These are phyloP conservation scores for Chaetorhynchus papuensis DNA, from an alignment of 2,113 vertebrate species.

Conservation along the genomic window DNA sequence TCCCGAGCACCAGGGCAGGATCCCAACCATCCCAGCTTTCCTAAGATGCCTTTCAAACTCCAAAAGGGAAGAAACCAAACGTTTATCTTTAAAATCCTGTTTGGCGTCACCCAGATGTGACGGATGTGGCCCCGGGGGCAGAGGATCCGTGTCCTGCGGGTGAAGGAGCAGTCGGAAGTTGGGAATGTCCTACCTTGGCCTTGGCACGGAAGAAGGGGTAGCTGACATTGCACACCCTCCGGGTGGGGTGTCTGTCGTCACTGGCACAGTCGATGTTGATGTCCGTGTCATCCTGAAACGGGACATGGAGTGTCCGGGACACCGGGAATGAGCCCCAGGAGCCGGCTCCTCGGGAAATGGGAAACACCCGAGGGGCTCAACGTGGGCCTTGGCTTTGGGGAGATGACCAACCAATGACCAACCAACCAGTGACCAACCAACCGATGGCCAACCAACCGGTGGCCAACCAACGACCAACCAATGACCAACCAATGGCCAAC, in stretches of 20 bases:
- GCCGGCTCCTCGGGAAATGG: neutral
- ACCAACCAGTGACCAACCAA: neutral
- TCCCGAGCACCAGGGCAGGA: neutral
- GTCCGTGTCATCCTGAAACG: constrained; percentile 82
- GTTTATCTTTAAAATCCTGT: neutral
- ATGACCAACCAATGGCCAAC: too few relatives aligned
- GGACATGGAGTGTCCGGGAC: fast-evolving
- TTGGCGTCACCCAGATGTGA: fast-evolving
- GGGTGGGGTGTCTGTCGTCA: constrained; percentile 70
- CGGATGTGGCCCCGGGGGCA: fast-evolving
- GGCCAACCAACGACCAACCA: neutral
- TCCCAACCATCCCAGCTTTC: neutral
- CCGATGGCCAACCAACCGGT: fast-evolving
- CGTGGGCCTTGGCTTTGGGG: neutral
- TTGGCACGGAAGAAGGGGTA: constrained; percentile 92
- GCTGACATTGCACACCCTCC: constrained; percentile 87
- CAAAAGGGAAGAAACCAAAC: neutral
- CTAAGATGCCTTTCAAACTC: fast-evolving
- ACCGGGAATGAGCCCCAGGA: fast-evolving
- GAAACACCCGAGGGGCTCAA: fast-evolving
- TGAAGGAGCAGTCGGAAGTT: neutral
- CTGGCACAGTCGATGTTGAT: constrained; percentile 83
- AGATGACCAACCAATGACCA: neutral
- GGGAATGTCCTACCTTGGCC: constrained; percentile 76
- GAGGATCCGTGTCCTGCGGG: fast-evolving